Conservation (phyloP, 2,797 vertebrate genomes). For the Accipiter superciliosus region DNA sequence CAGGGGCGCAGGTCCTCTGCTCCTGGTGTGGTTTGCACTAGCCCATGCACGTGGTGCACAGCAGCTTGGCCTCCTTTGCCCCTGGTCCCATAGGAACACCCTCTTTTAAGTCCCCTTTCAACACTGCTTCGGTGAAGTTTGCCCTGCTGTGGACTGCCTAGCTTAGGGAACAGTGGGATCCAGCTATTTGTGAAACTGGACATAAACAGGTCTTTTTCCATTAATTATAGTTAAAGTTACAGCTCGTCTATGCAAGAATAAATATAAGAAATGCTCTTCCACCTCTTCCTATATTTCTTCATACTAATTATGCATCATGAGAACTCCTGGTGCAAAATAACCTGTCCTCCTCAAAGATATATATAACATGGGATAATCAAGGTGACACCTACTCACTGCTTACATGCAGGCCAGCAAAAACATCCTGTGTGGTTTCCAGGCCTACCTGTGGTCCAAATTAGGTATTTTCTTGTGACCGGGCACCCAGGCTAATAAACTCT, state of each 20-base stretch:
- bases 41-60: rapidly evolving
- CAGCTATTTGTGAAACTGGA: not conserved
- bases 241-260: not conserved
- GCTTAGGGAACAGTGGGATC: not conserved
- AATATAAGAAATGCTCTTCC: not conserved
- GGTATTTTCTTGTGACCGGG: constrained; percentile 5
- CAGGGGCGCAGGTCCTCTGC: not conserved
- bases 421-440: not conserved
- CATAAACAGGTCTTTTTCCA: not conserved
- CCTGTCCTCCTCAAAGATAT: not conserved
- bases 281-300: not conserved
- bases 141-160: not conserved
- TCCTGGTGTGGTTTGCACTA: not conserved
- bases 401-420: not conserved
- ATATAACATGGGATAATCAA: not conserved
- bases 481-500: constrained; percentile 18
- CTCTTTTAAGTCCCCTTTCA: not conserved
- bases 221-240: not conserved
- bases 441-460: not conserved
- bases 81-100: rapidly evolving
- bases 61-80: not conserved
- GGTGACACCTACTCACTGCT: not conserved
- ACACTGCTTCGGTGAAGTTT: not conserved
- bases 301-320: not conserved
- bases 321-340: not conserved